Base-by-base conservation (phyloP, 1,140 invertebrate genomes). In the Linepithema humile region DNA sequence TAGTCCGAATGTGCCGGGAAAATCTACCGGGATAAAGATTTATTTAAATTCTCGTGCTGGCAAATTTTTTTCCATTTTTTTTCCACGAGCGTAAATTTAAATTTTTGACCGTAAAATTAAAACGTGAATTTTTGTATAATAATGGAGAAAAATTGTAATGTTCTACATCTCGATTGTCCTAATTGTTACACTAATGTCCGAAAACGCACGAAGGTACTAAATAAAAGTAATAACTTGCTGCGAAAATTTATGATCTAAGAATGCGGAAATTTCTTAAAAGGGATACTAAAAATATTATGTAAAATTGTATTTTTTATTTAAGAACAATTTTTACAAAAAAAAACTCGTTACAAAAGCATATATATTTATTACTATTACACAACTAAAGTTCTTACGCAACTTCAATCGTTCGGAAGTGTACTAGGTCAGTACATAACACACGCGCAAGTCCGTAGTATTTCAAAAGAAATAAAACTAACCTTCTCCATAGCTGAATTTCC, bases 381-480 rank as follows among this genome's bases (percentile, higher is more conserved):
- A 32, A 38, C 23, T 0, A 10, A 6, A 78, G 38, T 26, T 6
- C 1, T 70, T 70, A 15, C 64, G 38, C 64, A 80, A 80, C 23
- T 43, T 65, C 6, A 70, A 38, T 15, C 48, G 23, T 69, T 23
- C n/a, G n/a, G n/a, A 40, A 69, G 57, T 55, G 26, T 48, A 70
- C 38, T 80, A 43, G 64, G 38, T 80, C 75, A 80, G 23, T 26
- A 26, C n/a, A 55, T 70, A 80, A 70, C 32, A 35, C 26, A 57
- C 35, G 23, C n/a, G 40, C 29, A 43, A 48, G 23, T 40, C 59
- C 48, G 40, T 9, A 35, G 35, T 17, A 23, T 57, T 80, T 57
- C 64, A 15, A 55, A 40, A 35, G 35, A 70, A 77, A 65, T 77
- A 67, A 17, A 77, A 50, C 45, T 38, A 43, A 40, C 48, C 75